A percentile compares a stretch with the other conserved stretches of the same genome.
These are phyloP conservation scores for Calyptommatus sinebrachiatus DNA, from an alignment of 2,113 vertebrate genomes.

Conservation along the genomic window DNA sequence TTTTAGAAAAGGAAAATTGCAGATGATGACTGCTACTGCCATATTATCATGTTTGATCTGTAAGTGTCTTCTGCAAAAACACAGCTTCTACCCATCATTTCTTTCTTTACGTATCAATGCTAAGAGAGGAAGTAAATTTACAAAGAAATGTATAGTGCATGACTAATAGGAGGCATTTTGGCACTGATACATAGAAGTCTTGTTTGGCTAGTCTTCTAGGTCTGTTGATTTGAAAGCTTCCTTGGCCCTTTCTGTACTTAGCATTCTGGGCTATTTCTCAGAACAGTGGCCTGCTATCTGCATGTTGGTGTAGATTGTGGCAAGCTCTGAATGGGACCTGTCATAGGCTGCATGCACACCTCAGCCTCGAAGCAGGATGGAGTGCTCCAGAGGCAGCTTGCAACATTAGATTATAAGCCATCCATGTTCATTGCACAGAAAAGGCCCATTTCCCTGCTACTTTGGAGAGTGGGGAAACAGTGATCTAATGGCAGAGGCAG, in stretches of 20 bases:
- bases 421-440: no score
- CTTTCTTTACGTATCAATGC: not conserved
- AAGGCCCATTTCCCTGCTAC: no score
- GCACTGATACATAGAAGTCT: not conserved
- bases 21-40: conserved; percentile 1
- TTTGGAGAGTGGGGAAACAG: no score
- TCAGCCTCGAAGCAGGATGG: no score
- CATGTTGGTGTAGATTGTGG: no score
- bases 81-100: not conserved
- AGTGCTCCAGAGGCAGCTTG: no score
- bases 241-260: not conserved
- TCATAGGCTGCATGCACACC: no score
- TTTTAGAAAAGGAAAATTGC: not conserved
- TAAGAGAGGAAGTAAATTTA: not conserved
- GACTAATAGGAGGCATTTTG: not conserved
- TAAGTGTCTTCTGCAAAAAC: not conserved
- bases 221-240: not conserved
- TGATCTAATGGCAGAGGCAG: no score
- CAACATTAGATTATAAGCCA: no score
- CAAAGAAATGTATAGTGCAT: conserved; percentile 1
- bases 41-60: conserved; percentile 4
- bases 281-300: no score
- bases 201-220: not conserved
- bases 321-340: no score
- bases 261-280: no score